phyloP scores from a whole-genome alignment of 1,140 invertebrate genomes.

The roundworm (Caenorhabditis elegans) region WBcel235 BX284602.5:7429001-7429500 shows the following conservation, averaged over 20 bases:
- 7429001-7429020: slow-evolving; percentile 93
- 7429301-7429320: slow-evolving; percentile 61
- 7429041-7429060: slow-evolving; percentile 49
- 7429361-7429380: slow-evolving; percentile 2
- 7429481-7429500: slow-evolving; percentile 64
- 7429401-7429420: slow-evolving; percentile 63
- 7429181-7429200: slow-evolving; percentile 39
- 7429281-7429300: slow-evolving; percentile 27
- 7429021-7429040: slow-evolving; percentile 82
- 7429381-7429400: slow-evolving; percentile 55
- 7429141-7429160: background rate
- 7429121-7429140: slow-evolving; percentile 5
- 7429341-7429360: slow-evolving; percentile 25
- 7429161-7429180: slow-evolving; percentile 48
- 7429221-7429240: slow-evolving; percentile 56
- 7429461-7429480: slow-evolving; percentile 61
- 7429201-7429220: slow-evolving; percentile 30
- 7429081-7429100: slow-evolving; percentile 57
- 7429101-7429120: slow-evolving; percentile 45
- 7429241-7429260: slow-evolving; percentile 48
- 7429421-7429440: background rate
- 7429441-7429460: slow-evolving; percentile 26
- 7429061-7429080: slow-evolving; percentile 52
- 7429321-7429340: slow-evolving; percentile 45
- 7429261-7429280: background rate